phyloP scores from a whole-genome alignment of 2,797 vertebrate genomes.

The Oreochromis grahami region DNA sequence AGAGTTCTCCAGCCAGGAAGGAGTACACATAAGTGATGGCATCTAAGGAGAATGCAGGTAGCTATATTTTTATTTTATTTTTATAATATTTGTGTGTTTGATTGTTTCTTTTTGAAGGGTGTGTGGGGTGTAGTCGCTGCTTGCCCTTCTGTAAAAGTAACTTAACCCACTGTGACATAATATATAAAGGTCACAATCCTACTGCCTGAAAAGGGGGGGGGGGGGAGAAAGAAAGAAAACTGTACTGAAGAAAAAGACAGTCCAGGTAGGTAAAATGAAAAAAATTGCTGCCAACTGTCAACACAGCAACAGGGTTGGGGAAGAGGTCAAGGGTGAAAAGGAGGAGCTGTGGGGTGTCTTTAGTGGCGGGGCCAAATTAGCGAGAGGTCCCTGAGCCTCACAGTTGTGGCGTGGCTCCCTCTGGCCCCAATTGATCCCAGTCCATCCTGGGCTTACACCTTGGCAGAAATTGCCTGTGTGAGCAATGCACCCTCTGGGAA shows the following conservation, averaged over 20 bases:
- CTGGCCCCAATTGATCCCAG: slow-evolving; percentile 50
- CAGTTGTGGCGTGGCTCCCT: neutral
- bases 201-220: neutral
- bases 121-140: neutral
- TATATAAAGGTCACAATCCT: neutral
- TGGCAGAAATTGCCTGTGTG: slow-evolving; percentile 25
- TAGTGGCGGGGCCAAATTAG: slow-evolving; percentile 38
- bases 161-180: neutral
- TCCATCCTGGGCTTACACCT: slow-evolving; percentile 15
- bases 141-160: neutral
- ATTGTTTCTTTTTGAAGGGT: neutral
- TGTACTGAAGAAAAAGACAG: neutral
- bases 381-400: neutral
- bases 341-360: slow-evolving; percentile 15
- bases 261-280: neutral
- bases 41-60: neutral
- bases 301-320: slow-evolving; percentile 28
- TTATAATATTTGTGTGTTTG: neutral
- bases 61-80: neutral
- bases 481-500: slow-evolving; percentile 19
- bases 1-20: neutral
- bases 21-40: neutral
- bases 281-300: slow-evolving; percentile 38
- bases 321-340: slow-evolving; percentile 33
- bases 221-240: neutral